These are phyloP conservation scores for Piscicola geometra DNA, from an alignment of 2,888 invertebrate genomes.

Conservation along the genomic window DNA sequence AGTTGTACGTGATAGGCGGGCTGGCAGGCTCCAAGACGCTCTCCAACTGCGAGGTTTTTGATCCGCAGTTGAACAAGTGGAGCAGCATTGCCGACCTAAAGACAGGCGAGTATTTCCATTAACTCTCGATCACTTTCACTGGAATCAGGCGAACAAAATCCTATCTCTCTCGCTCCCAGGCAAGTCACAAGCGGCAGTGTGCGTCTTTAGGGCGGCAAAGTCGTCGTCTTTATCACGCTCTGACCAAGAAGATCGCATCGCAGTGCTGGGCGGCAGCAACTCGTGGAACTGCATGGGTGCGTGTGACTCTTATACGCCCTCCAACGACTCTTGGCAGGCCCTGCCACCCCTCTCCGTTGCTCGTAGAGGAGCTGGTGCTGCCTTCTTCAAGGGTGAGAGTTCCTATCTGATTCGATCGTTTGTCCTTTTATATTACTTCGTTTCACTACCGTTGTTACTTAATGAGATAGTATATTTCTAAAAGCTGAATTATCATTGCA, in stretches of 20 bases:
- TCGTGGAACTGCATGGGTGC: slow-evolving; percentile 76
- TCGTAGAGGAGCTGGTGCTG: slow-evolving; percentile 58
- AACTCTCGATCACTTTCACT: neutral
- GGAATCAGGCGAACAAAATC: neutral
- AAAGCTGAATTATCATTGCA: too few relatives aligned
- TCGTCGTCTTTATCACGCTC: slow-evolving; percentile 69
- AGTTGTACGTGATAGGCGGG: slow-evolving; percentile 74
- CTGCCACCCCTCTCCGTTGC: slow-evolving; percentile 72
- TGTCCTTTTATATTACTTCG: neutral
- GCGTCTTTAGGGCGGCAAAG: slow-evolving; percentile 63
- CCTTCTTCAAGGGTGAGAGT: slow-evolving; percentile 51
- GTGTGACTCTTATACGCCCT: slow-evolving; percentile 67
- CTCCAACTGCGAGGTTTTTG: slow-evolving; percentile 70
- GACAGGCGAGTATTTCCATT: slow-evolving; percentile 59
- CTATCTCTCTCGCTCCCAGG: neutral
- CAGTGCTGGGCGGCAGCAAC: slow-evolving; percentile 80
- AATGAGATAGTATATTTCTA: neutral
- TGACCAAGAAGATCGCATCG: slow-evolving; percentile 67
- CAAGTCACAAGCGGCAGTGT: slow-evolving; percentile 24
- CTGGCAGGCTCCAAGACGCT: slow-evolving; percentile 70
- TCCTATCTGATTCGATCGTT: too few relatives aligned
- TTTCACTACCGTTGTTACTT: neutral
- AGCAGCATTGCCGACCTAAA: slow-evolving; percentile 66
- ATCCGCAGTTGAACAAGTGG: slow-evolving; percentile 66
- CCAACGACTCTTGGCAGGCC: slow-evolving; percentile 64